A percentile compares a stretch with the other conserved stretches of the same genome.
phyloP scores from a whole-genome alignment of 2,797 vertebrate species.

The Acridotheres tristis region DNA sequence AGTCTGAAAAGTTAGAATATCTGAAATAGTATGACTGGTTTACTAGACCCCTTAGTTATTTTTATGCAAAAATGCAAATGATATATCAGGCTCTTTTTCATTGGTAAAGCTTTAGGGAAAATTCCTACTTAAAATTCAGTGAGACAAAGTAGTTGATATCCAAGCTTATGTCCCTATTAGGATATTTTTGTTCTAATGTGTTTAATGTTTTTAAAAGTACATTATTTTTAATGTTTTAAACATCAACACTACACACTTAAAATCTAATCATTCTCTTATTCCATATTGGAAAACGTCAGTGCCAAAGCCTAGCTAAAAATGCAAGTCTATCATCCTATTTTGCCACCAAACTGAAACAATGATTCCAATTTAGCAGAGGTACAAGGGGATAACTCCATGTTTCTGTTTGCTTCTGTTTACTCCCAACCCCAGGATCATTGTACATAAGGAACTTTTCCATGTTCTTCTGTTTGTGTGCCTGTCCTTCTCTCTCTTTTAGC shows the following conservation, averaged over 20 bases:
- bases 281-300: background rate
- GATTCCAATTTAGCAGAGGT: background rate
- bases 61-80: background rate
- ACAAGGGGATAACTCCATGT: background rate
- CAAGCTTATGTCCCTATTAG: background rate
- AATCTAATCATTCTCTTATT: background rate
- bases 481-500: background rate
- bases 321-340: background rate
- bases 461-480: background rate
- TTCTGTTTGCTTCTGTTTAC: background rate
- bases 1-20: background rate
- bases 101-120: background rate
- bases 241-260: background rate
- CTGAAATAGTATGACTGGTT: background rate
- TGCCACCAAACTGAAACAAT: background rate
- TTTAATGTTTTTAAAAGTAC: background rate
- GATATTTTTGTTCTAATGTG: constrained; percentile 15
- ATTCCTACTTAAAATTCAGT: constrained; percentile 20
- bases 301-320: constrained; percentile 8
- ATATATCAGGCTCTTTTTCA: background rate
- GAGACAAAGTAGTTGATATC: background rate
- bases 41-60: background rate
- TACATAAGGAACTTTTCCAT: background rate
- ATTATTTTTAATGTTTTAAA: constrained; percentile 39
- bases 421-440: background rate